Evolutionary conservation across 1,140 invertebrate genomes (phyloP).

Genomic region (Gonioctena quinquepunctata): DNA sequence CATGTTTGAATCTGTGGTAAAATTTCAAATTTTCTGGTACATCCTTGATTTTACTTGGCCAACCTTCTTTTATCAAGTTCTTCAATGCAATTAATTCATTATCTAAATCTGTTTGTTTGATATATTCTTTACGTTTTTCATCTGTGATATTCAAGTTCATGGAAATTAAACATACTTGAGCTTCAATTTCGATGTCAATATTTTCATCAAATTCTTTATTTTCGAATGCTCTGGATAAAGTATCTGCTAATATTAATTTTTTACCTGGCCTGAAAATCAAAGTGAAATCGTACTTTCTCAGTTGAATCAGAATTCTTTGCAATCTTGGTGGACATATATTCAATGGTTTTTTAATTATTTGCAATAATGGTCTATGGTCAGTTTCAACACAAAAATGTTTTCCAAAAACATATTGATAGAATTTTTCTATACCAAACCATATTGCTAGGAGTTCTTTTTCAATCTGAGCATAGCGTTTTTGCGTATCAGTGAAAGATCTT

Average conservation of each 20-base stretch:
- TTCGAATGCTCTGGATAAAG: slow-evolving; percentile 38
- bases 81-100: slow-evolving; percentile 16
- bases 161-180: slow-evolving; percentile 29
- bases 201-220: slow-evolving; percentile 21
- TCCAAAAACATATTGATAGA: slow-evolving; percentile 46
- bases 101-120: slow-evolving; percentile 19
- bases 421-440: slow-evolving; percentile 30
- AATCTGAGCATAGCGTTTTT: slow-evolving; percentile 49
- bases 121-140: slow-evolving; percentile 16
- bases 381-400: slow-evolving; percentile 35
- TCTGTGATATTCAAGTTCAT: slow-evolving; percentile 21
- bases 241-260: slow-evolving; percentile 50
- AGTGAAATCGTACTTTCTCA: slow-evolving; percentile 36
- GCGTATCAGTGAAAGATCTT: slow-evolving; percentile 47
- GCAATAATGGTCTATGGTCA: slow-evolving; percentile 44
- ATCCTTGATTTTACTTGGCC: slow-evolving; percentile 25
- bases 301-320: slow-evolving; percentile 31
- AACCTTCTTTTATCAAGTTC: slow-evolving; percentile 20
- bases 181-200: slow-evolving; percentile 20
- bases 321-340: slow-evolving; percentile 26
- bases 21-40: slow-evolving; percentile 17
- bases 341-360: slow-evolving; percentile 41
- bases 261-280: slow-evolving; percentile 40
- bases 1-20: slow-evolving; percentile 27
- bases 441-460: slow-evolving; percentile 42